phyloP scores from a whole-genome alignment of 2,797 vertebrate genomes.

The Acanthurus leucopareius region DNA sequence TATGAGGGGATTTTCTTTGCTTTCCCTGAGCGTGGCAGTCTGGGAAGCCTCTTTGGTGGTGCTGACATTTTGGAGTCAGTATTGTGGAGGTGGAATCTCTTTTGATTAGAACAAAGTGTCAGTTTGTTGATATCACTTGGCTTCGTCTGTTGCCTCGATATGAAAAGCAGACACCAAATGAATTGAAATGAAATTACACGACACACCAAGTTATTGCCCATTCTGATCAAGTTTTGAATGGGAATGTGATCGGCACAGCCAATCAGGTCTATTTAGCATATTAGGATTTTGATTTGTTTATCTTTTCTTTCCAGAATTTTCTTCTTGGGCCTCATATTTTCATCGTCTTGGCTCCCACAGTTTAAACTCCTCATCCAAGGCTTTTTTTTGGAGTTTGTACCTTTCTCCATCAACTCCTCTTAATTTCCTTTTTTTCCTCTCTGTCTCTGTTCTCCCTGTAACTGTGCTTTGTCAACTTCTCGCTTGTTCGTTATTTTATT shows the following conservation, averaged over 20 bases:
- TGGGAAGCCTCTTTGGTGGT: conserved; percentile 36
- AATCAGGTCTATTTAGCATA: not conserved
- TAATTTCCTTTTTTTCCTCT: conserved; percentile 51
- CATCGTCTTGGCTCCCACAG: not conserved
- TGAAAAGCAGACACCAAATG: conserved; percentile 19
- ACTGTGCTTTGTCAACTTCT: conserved; percentile 64
- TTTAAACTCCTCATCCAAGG: conserved; percentile 18
- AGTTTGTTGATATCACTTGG: conserved; percentile 55
- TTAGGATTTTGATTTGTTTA: not conserved
- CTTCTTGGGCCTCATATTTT: not conserved
- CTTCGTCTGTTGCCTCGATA: conserved; percentile 34
- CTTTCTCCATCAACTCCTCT: conserved; percentile 27
- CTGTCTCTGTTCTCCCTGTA: conserved; percentile 33
- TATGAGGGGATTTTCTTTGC: conserved; percentile 16
- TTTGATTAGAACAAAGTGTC: conserved; percentile 64
- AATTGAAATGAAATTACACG: conserved; percentile 24
- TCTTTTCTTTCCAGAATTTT: not conserved
- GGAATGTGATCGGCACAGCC: not conserved
- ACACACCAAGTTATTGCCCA: not conserved
- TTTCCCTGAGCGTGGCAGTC: conserved; percentile 22
- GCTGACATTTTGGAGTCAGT: conserved; percentile 63
- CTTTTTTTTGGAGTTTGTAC: conserved; percentile 22
- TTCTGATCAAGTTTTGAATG: conserved; percentile 1
- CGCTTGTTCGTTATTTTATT: conserved; percentile 60
- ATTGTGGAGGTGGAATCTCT: conserved; percentile 62